These are phyloP conservation scores for Meda fulgida DNA, from an alignment of 2,797 vertebrate genomes.

Conservation along the genomic window DNA sequence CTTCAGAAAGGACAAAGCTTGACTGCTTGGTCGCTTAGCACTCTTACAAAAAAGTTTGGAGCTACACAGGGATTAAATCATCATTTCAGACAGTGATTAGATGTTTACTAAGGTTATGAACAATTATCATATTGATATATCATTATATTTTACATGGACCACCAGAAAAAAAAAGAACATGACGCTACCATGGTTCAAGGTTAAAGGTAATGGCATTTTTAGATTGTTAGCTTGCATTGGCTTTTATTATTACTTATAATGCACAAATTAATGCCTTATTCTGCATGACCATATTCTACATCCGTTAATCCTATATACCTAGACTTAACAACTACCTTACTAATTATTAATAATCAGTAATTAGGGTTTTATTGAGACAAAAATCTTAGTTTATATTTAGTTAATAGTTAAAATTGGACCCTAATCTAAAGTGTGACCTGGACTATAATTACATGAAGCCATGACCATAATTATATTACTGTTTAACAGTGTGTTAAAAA, in stretches of 20 bases:
- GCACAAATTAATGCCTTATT: too few relatives aligned
- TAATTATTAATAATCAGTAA: too few relatives aligned
- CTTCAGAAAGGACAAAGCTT: constrained; percentile 25
- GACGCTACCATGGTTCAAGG: neutral
- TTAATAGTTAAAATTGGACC: too few relatives aligned
- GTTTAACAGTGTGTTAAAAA: neutral
- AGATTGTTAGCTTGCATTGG: too few relatives aligned
- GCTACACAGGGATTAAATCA: neutral
- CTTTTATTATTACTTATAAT: too few relatives aligned
- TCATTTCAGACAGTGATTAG: neutral
- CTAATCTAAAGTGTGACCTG: neutral
- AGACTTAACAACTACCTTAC: too few relatives aligned
- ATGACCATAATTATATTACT: neutral
- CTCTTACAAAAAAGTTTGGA: neutral
- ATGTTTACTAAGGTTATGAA: neutral
- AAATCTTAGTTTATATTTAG: too few relatives aligned
- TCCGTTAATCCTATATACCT: too few relatives aligned
- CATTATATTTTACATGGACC: neutral
- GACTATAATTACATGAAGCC: neutral
- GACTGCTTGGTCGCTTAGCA: neutral
- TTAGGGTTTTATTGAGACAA: too few relatives aligned
- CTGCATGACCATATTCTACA: too few relatives aligned
- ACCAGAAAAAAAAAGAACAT: too few relatives aligned
- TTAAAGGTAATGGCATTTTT: neutral
- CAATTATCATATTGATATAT: neutral